phyloP scores from a whole-genome alignment of 37 sponge, comb jelly and placozoan genomes.

The Beroe forskalii region DNA sequence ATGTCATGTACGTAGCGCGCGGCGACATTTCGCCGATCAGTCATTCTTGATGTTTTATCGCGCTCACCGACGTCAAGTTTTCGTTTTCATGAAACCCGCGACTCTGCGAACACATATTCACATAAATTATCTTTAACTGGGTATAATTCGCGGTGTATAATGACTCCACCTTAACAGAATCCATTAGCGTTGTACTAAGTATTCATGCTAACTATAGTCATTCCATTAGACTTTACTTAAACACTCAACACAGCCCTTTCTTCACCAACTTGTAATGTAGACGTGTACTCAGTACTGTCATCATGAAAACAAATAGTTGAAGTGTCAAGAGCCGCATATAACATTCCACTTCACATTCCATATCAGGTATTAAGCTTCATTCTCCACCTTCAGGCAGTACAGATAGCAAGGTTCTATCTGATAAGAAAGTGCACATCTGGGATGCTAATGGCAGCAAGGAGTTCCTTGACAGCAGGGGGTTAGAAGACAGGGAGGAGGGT shows the following conservation, averaged over 20 bases:
- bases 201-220: too few species aligned
- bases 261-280: too few species aligned
- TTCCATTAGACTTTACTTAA: too few species aligned
- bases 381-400: constrained; percentile 77
- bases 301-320: too few species aligned
- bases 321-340: too few species aligned
- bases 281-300: too few species aligned
- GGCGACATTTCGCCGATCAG: background rate
- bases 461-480: constrained; percentile 79
- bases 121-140: background rate
- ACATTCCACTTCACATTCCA: too few species aligned
- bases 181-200: too few species aligned
- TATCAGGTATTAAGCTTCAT: too few species aligned
- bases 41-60: background rate
- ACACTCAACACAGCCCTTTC: too few species aligned
- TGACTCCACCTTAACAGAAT: too few species aligned
- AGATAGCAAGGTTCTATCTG: constrained; percentile 76
- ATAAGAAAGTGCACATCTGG: constrained; percentile 89
- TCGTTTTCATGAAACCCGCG: background rate
- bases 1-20: background rate
- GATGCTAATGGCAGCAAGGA: constrained; percentile 94
- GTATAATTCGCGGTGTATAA: background rate
- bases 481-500: constrained; percentile 87
- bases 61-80: background rate
- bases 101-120: background rate